These are phyloP conservation scores for Eidolon dupreanum DNA, from an alignment of 2,797 vertebrate genomes.

Conservation along the genomic window DNA sequence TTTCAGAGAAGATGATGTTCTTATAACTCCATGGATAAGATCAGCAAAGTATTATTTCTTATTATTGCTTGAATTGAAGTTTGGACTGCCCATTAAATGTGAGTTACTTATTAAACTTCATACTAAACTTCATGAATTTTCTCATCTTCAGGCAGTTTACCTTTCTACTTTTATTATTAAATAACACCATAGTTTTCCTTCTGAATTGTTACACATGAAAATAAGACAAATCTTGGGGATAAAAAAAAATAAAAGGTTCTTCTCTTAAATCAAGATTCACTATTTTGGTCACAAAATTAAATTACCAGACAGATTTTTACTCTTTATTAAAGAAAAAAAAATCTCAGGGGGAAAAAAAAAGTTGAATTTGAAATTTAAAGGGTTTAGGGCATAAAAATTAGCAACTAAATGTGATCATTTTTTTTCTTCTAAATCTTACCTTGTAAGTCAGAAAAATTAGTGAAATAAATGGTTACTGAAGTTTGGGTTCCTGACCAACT, in stretches of 20 bases:
- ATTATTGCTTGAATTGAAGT: background rate
- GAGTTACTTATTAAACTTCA: background rate
- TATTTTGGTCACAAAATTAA: background rate
- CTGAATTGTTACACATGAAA: background rate
- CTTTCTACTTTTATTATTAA: constrained; percentile 1
- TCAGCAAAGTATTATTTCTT: background rate
- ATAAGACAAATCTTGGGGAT: background rate
- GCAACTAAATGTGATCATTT: background rate
- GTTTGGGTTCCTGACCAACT: background rate
- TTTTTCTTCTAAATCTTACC: background rate
- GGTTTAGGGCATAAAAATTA: background rate
- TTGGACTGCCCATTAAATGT: background rate
- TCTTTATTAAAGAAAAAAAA: background rate
- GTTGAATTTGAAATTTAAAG: background rate
- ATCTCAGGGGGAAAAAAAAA: background rate
- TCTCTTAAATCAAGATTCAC: background rate
- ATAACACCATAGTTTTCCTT: background rate
- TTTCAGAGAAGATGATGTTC: background rate
- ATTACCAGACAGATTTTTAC: background rate
- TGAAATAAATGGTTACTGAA: background rate
- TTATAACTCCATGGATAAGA: background rate
- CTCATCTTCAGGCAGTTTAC: background rate
- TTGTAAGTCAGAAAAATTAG: constrained; percentile 28
- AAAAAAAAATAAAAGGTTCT: background rate
- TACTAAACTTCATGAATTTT: background rate